A percentile compares a stretch with the other conserved stretches of the same genome.
Evolutionary conservation across 2,888 invertebrate species (phyloP).

Genomic region (Netelia melanura): DNA sequence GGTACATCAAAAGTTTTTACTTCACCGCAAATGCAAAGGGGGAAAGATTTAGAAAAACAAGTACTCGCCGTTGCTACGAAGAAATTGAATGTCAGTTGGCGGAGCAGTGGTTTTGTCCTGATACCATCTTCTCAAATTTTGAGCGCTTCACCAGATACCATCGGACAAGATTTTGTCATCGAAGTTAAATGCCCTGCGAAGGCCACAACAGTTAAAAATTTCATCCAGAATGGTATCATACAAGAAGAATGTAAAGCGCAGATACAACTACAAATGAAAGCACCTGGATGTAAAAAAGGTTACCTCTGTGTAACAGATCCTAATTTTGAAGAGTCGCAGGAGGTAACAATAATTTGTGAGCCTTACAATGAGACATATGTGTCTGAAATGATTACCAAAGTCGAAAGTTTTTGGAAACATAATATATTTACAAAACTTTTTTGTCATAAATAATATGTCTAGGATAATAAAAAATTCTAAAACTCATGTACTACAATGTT

Average conservation of each 20-base stretch:
- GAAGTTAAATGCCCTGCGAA: slow-evolving; percentile 75
- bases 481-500: too few species aligned
- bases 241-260: too few species aligned
- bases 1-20: too few species aligned
- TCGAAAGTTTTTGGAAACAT: slow-evolving; percentile 67
- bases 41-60: too few species aligned
- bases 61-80: too few species aligned
- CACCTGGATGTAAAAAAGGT: slow-evolving; percentile 62
- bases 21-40: too few species aligned
- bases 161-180: slow-evolving; percentile 68
- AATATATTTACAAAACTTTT: slow-evolving; percentile 64
- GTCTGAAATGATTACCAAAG: slow-evolving; percentile 57
- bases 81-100: too few species aligned
- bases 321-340: slow-evolving; percentile 67
- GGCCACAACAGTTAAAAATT: slow-evolving; percentile 41
- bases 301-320: slow-evolving; percentile 72
- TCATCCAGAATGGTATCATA: too few species aligned
- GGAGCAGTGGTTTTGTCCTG: not conserved
- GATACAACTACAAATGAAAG: not conserved
- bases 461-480: too few species aligned
- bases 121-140: slow-evolving; percentile 58
- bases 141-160: slow-evolving; percentile 74
- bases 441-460: not conserved
- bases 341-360: slow-evolving; percentile 23
- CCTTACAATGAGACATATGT: slow-evolving; percentile 8